Evolutionary conservation across 2,888 invertebrate species (phyloP), one percentile per base, ranked within the genome.

Genomic region (Margaritifera margaritifera): DNA sequence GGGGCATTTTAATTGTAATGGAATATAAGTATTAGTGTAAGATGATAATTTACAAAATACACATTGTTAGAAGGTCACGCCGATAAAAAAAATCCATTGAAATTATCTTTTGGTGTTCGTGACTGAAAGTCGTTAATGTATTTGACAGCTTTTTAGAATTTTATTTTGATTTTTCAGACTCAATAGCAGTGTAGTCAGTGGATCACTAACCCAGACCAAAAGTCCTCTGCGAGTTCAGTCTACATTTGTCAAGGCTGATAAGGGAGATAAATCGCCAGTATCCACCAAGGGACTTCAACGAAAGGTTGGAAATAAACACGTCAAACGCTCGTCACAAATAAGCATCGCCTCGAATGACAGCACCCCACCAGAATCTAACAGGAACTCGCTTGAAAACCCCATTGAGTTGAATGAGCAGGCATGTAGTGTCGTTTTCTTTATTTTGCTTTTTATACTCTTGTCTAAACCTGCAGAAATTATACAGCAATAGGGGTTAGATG

Each of bases 401-500:
- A 86, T 87, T 76, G 87, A 85, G 80, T 83, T 87, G 72, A 92
- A 94, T 64, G 95, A 96, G 91, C 95, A 95, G 93, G 96, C 95
- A 91, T 84, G 83, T 81, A 74, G 61, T 59, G 64, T 74, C 68
- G 62, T 80, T 74, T 72, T 75, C 56, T 70, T 66, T 69, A 68
- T 59, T 73, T 66, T 68, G 65, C 67, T 58, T 72, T 64, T 27
- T 2, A 15, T 42, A 42, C 59, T 75, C 56, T 31, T 25, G 25
- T 60, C 63, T 42, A 42, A 15, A 42, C 56, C 24, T 56, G 61
- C 50, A 27, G 55, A 56, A 50, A 31, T 31, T 42, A 50, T 31
- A 58, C 20, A 64, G n/a, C 50, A 53, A n/a, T 54, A 62, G n/a
- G 20, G 62, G 19, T n/a, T 42, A 42, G 15, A 42, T 42, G 42